A percentile compares a stretch with the other conserved stretches of the same genome.
Conservation (phyloP, 2,113 vertebrate species). For the Pelobates fuscus region DNA sequence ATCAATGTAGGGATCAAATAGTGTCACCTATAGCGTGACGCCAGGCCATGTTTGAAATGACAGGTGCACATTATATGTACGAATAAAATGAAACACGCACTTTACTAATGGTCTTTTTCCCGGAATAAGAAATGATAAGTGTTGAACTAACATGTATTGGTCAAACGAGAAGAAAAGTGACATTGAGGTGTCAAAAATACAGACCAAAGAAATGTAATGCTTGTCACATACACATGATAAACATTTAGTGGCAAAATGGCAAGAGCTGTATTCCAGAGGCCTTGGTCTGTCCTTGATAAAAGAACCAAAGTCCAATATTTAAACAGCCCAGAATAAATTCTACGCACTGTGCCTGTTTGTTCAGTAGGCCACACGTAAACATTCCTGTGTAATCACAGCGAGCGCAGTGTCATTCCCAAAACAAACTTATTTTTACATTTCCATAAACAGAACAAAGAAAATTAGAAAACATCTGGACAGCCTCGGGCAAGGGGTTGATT, state of each 20-base stretch:
- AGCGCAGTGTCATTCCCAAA: background rate
- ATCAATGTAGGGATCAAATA: no score
- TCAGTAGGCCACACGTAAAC: background rate
- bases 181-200: background rate
- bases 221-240: background rate
- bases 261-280: background rate
- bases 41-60: no score
- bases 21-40: no score
- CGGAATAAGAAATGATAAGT: no score
- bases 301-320: background rate
- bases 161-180: background rate
- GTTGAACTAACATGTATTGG: no score
- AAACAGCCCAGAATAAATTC: background rate
- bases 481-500: slow-evolving; percentile 15
- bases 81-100: no score
- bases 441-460: background rate
- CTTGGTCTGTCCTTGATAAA: background rate
- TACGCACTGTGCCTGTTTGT: background rate
- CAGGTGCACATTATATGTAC: no score
- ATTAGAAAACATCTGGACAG: slow-evolving; percentile 24
- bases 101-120: no score
- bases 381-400: background rate
- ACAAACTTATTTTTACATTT: background rate
- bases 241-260: background rate
- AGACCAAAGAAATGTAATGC: no score